Evolutionary conservation across 2,888 invertebrate genomes (phyloP).

Genomic region (Dinocampus coccinellae): DNA sequence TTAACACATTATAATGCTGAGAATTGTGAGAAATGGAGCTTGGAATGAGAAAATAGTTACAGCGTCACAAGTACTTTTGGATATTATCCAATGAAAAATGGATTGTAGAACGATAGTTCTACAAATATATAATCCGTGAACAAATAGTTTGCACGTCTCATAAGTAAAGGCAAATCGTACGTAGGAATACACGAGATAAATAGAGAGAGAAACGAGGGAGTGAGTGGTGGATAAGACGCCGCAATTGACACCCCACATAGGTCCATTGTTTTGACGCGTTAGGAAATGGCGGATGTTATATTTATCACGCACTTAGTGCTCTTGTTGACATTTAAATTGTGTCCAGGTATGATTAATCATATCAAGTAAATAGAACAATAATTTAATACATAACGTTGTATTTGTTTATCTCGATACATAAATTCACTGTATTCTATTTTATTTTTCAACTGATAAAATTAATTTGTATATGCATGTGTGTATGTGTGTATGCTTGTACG

Average conservation of each 20-base stretch:
- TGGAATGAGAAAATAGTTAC: neutral
- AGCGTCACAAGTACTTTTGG: neutral
- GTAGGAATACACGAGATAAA: no score
- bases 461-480: neutral
- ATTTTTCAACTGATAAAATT: neutral
- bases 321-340: conserved; percentile 61
- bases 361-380: neutral
- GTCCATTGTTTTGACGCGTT: conserved; percentile 63
- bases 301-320: conserved; percentile 63
- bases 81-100: neutral
- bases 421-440: neutral
- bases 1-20: no score
- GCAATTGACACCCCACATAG: conserved; percentile 28
- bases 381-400: neutral
- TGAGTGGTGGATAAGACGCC: no score
- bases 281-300: conserved; percentile 65
- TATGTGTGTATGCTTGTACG: neutral
- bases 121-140: no score
- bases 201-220: no score
- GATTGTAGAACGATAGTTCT: neutral
- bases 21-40: no score
- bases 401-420: neutral
- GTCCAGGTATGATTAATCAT: conserved; percentile 56
- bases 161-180: no score
- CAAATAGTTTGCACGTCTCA: no score